Evolutionary conservation across 1,140 invertebrate species (phyloP), one percentile per base, ranked within the genome.

Genomic region (Teleopsis dalmanni): DNA sequence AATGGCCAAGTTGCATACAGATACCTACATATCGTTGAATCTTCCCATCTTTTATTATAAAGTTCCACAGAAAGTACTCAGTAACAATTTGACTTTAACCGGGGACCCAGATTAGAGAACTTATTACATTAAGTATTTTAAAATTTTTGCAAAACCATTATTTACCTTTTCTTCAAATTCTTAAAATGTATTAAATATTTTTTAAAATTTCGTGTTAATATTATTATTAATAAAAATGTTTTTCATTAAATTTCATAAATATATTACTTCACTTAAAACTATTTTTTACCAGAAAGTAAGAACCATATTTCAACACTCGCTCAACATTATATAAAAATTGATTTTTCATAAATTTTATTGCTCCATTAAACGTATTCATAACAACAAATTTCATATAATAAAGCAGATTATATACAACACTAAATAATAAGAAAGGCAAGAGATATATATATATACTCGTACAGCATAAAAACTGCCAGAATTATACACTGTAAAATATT

Each of bases 271-370:
- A 8, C 7, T 8, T 13, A 29, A 8, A 29, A 8, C 27, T 13
- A 8, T 29, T 7, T 13, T 29, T 8, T 29, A 29, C 13, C 7
- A 8, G 13, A 29, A 29, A n/a, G n/a, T n/a, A n/a, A n/a, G n/a
- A n/a, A n/a, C n/a, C n/a, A n/a, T n/a, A n/a, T n/a, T n/a, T n/a
- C 27, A 29, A 29, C 27, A 29, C 27, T 29, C 27, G 7, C 27
- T 13, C 27, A 29, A 29, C 13, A 29, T 7, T 13, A 29, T 29
- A 29, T 7, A 21, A 38, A 21, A 37, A 51, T 51, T 47, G 49
- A 51, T 51, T 51, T 51, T 51, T 47, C 49, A 51, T 51, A 51
- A 51, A 51, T 51, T 51, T 46, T 47, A 40, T 40, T 51, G 49
- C 49, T 18, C 31, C 49, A 50, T 50, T 50, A 45, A 50, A 45